Base-by-base conservation (phyloP, 2,113 vertebrate species). In the Misgurnus anguillicaudatus region DNA sequence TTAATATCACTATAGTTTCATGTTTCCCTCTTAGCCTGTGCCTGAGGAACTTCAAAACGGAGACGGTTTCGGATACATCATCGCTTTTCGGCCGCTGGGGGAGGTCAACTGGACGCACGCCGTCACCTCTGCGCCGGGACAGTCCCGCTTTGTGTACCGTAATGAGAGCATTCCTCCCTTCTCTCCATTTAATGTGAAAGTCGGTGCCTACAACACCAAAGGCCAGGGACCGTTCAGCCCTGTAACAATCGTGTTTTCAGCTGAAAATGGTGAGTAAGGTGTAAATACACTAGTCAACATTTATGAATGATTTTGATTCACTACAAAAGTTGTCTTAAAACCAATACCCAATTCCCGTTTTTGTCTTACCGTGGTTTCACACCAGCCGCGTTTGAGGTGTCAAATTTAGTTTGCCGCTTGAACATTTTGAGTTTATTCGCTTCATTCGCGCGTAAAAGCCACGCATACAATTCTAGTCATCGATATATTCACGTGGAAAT, bases 11-110 rank as follows among this genome's bases (percentile, higher is more conserved):
- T 92, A 90, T 90, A 91, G 89, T 91, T 90, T 91, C 90, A 88
- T 89, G 87, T 91, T 91, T 92, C 62, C 86, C 87, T 92, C 87
- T 63, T 90, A 97, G 97, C 95, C 95, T 77, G 91, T 98, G 80
- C 95, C 96, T 0, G 97, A 98, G 89, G 96, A 98, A 89, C 85
- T 97, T n/a, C 96, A 98, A 87, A 97, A 96, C 1, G 95, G 96
- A 57, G 95, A 95, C 77, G 96, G 96, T n/a, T 97, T 98, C 57
- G 96, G 96, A 8, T 98, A 98, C 80, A 96, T 97, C 41, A 95
- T 98, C 1, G 95, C 96, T 66, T 95, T 97, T 87, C 95, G 95
- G 0, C 94, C 95, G n/a, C 90, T 92, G 3, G 96, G 95, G 57
- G 90, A 94, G 77, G 91, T 92, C 6, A 95, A 90, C 0, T 98